phyloP scores from a whole-genome alignment of 2,113 vertebrate species.

The Perca flavescens region DNA sequence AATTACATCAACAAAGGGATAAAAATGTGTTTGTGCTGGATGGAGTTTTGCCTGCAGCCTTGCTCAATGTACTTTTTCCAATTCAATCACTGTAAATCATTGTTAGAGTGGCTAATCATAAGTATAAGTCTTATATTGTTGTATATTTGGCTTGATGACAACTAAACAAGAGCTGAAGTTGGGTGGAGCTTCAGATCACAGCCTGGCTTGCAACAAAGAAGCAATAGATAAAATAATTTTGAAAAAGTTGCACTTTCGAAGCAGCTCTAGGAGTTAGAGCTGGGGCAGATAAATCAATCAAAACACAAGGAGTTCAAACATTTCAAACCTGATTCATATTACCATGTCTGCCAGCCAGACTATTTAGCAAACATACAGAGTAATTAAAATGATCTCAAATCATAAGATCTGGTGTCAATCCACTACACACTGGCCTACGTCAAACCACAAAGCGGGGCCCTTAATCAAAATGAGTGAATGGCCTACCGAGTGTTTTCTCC shows the following conservation, averaged over 20 bases:
- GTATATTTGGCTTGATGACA: conserved; percentile 33
- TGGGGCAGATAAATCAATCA: conserved; percentile 36
- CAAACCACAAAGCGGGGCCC: conserved; percentile 49
- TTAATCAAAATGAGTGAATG: conserved; percentile 76
- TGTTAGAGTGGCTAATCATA: conserved; percentile 45
- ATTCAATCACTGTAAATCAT: conserved; percentile 11
- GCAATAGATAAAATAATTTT: not conserved
- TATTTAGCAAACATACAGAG: conserved; percentile 28
- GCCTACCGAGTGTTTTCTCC: conserved; percentile 59
- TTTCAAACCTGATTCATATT: conserved; percentile 18
- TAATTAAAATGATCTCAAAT: conserved; percentile 66
- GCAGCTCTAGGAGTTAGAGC: conserved; percentile 2
- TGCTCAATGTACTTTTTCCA: conserved; percentile 5
- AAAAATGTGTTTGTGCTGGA: conserved; percentile 9
- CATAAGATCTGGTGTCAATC: conserved; percentile 62
- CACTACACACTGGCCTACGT: conserved; percentile 16
- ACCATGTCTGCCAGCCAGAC: conserved; percentile 14
- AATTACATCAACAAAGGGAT: conserved; percentile 39
- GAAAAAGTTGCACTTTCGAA: conserved; percentile 4
- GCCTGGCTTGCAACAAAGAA: conserved; percentile 3
- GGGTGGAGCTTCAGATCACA: not conserved
- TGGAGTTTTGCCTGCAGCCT: conserved; percentile 17
- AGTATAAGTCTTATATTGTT: conserved; percentile 32
- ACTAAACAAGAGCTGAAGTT: not conserved
- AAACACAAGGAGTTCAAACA: conserved; percentile 23